Conservation (phyloP, 2,797 vertebrate species). For the Lagorchestes hirsutus region DNA sequence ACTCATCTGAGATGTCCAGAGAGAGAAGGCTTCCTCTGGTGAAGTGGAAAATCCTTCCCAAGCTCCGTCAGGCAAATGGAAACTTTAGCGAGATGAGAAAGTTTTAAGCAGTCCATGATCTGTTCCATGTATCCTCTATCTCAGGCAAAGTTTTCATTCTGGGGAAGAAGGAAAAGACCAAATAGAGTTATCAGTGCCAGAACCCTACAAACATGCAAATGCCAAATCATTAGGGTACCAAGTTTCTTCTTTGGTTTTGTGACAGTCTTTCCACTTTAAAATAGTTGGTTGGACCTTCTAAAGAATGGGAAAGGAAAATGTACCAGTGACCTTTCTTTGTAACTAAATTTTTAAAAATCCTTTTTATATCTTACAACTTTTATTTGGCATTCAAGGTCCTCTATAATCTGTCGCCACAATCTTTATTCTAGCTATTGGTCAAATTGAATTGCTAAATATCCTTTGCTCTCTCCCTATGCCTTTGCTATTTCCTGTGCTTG, state of each 20-base stretch:
- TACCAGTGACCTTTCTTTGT: background rate
- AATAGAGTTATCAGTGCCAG: background rate
- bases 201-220: background rate
- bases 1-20: background rate
- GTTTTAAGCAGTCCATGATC: background rate
- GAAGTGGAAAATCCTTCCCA: background rate
- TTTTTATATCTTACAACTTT: background rate
- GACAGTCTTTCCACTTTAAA: background rate
- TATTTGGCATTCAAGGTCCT: background rate
- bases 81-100: background rate
- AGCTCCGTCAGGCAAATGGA: background rate
- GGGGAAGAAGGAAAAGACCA: conserved; percentile 18
- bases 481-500: background rate
- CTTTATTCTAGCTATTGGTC: background rate
- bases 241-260: background rate
- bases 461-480: background rate
- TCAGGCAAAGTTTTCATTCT: background rate
- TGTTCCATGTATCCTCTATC: accelerated
- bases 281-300: background rate
- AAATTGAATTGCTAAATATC: background rate
- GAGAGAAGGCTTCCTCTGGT: background rate
- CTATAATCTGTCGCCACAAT: background rate
- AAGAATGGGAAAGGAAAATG: background rate
- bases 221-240: background rate
- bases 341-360: background rate